These are phyloP conservation scores for Crossocerus cetratus DNA, from an alignment of 2,888 invertebrate species.

Conservation along the genomic window DNA sequence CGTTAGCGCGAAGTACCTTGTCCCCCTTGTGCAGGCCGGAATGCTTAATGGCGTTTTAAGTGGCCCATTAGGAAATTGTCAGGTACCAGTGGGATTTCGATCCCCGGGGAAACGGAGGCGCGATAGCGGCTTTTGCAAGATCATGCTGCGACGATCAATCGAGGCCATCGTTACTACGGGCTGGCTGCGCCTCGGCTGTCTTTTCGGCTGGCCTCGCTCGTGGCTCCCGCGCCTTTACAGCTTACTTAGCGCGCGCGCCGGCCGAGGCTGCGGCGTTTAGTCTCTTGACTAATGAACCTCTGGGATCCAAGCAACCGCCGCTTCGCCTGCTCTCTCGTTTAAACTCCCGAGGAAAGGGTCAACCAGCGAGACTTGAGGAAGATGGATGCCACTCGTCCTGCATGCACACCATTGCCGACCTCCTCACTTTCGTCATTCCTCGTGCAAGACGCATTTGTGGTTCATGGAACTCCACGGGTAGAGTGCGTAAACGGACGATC, in stretches of 20 bases:
- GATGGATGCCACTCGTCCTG: constrained; percentile 51
- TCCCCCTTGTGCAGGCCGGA: constrained; percentile 9
- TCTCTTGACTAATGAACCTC: constrained; percentile 72
- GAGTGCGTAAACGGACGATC: neutral
- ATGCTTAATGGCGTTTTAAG: constrained; percentile 76
- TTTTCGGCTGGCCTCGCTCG: constrained; percentile 34
- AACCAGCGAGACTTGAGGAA: constrained; percentile 55
- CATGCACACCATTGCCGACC: constrained; percentile 10
- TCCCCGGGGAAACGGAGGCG: constrained; percentile 11
- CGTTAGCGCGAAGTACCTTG: neutral
- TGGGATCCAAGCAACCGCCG: constrained; percentile 49
- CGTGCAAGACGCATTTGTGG: neutral
- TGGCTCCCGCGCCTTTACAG: constrained; percentile 54
- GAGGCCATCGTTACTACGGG: constrained; percentile 37
- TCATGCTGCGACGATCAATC: constrained; percentile 63
- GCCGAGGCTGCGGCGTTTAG: constrained; percentile 64
- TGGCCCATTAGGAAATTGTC: constrained; percentile 64
- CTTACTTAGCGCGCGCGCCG: constrained; percentile 59
- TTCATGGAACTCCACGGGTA: neutral
- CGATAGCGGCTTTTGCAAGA: constrained; percentile 63
- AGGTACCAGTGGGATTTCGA: constrained; percentile 29
- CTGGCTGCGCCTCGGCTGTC: constrained; percentile 32
- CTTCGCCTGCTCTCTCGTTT: constrained; percentile 56
- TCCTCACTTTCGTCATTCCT: constrained; percentile 1
- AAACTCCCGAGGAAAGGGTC: constrained; percentile 60